phyloP scores from a whole-genome alignment of 2,888 invertebrate species.

The Catocala fraxini region DNA sequence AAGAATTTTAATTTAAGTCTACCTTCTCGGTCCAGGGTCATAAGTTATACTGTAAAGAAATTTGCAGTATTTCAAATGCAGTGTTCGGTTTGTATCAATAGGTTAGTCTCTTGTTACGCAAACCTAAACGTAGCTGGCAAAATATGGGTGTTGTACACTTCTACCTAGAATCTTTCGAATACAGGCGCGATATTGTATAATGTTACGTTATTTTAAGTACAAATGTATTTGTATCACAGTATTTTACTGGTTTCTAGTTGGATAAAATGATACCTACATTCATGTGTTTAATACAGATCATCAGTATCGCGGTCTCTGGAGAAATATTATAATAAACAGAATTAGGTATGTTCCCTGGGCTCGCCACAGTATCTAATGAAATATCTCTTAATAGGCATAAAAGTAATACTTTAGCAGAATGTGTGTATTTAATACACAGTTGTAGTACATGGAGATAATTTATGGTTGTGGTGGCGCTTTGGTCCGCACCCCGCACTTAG shows the following conservation, averaged over 20 bases:
- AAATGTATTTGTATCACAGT: neutral
- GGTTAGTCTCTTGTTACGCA: too few relatives aligned
- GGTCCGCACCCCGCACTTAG: slow-evolving; percentile 76
- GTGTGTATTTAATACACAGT: slow-evolving; percentile 51
- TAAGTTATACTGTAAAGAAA: too few relatives aligned
- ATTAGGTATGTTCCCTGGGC: slow-evolving; percentile 25
- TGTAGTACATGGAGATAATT: slow-evolving; percentile 61
- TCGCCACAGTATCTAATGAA: slow-evolving; percentile 30
- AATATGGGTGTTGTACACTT: too few relatives aligned
- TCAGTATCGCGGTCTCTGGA: slow-evolving; percentile 19
- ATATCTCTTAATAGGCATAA: slow-evolving; percentile 26
- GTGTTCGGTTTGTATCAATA: too few relatives aligned
- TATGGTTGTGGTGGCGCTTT: slow-evolving; percentile 59
- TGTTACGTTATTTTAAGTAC: neutral
- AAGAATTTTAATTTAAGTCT: too few relatives aligned
- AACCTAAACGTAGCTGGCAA: too few relatives aligned
- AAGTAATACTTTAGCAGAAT: slow-evolving; percentile 36
- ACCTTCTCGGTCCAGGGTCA: too few relatives aligned
- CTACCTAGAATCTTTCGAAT: too few relatives aligned
- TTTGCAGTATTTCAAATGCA: too few relatives aligned
- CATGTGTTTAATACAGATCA: slow-evolving; percentile 16
- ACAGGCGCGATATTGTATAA: too few relatives aligned
- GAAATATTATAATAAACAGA: slow-evolving; percentile 27
- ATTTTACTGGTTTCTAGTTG: too few relatives aligned
- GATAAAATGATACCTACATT: slow-evolving; percentile 6